phyloP scores from a whole-genome alignment of 2,888 invertebrate species.

The Trachelus stipa region DNA sequence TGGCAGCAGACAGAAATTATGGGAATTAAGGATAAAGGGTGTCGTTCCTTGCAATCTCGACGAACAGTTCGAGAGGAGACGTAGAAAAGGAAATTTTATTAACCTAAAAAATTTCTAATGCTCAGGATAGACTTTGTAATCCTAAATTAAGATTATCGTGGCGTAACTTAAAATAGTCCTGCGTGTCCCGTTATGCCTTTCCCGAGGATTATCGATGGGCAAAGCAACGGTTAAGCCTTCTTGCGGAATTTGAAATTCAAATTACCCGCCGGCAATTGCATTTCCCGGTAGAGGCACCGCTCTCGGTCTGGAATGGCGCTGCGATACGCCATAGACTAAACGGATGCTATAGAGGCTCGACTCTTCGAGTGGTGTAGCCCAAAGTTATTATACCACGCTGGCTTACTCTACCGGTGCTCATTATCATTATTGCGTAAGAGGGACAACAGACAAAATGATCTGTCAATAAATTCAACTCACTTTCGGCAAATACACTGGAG shows the following conservation, averaged over 20 bases:
- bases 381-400: neutral
- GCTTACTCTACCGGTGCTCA: neutral
- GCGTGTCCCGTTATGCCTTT: neutral
- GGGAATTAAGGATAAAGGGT: neutral
- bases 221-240: neutral
- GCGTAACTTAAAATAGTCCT: neutral
- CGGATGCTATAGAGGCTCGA: neutral
- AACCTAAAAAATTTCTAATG: neutral
- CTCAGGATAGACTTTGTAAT: neutral
- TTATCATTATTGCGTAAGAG: neutral
- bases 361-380: neutral
- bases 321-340: neutral
- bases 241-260: constrained; percentile 39
- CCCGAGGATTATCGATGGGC: neutral
- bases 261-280: constrained; percentile 27
- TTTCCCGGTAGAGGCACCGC: constrained; percentile 13
- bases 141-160: neutral
- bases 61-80: neutral
- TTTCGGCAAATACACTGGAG: constrained; percentile 32
- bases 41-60: neutral
- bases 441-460: neutral
- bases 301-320: neutral
- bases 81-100: too few relatives aligned
- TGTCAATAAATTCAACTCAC: constrained; percentile 28
- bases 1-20: neutral